Evolutionary conservation across 2,888 invertebrate species (phyloP).

Genomic region (Rhogogaster chlorosoma): DNA sequence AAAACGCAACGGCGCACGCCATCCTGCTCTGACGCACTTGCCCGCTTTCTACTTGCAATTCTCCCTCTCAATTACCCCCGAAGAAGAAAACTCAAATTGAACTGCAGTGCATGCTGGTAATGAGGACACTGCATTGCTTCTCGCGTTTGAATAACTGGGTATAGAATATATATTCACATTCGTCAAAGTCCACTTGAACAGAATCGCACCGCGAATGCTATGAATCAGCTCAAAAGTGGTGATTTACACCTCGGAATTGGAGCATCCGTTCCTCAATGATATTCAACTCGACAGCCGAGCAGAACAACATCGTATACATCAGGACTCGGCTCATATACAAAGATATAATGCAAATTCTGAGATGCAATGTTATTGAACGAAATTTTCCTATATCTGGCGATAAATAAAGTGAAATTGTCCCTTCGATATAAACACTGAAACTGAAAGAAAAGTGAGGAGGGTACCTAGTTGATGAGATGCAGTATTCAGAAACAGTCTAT

Average conservation of each 20-base stretch:
- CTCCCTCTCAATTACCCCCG: constrained; percentile 9
- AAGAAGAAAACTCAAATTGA: background rate
- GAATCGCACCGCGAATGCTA: too few species aligned
- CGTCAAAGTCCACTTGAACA: too few species aligned
- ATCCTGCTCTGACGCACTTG: constrained; percentile 42
- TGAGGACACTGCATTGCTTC: background rate
- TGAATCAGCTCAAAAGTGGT: too few species aligned
- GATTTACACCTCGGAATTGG: background rate
- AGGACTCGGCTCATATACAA: too few species aligned
- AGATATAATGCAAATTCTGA: too few species aligned
- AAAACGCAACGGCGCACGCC: constrained; percentile 32
- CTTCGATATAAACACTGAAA: background rate
- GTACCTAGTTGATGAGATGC: constrained; percentile 3
- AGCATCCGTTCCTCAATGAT: constrained; percentile 8
- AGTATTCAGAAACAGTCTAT: background rate
- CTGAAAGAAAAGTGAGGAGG: background rate
- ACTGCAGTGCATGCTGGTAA: background rate
- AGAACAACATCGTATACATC: background rate
- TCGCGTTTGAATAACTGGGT: background rate
- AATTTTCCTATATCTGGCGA: too few species aligned
- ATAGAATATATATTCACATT: too few species aligned
- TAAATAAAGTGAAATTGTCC: background rate
- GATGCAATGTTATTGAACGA: too few species aligned
- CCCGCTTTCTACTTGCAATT: constrained; percentile 41
- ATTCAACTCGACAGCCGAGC: background rate